A percentile compares a stretch with the other conserved stretches of the same genome.
Evolutionary conservation across 1,140 invertebrate genomes (phyloP).

Genomic region (Magallana angulata): DNA sequence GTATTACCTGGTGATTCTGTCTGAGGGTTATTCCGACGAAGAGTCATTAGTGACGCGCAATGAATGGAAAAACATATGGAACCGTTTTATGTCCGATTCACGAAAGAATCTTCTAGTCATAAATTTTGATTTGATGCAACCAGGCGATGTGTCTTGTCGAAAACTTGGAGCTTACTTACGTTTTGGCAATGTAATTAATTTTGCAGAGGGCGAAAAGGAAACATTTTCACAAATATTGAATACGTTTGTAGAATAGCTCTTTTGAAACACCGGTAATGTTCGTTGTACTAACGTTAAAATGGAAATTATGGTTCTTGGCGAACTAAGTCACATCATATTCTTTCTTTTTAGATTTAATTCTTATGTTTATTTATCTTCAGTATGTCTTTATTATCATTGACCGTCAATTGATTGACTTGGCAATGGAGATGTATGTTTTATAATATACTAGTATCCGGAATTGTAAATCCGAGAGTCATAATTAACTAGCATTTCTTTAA

Average conservation of each 20-base stretch:
- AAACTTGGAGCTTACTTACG: neutral
- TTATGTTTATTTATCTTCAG: too few relatives aligned
- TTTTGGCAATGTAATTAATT: slow-evolving; percentile 5
- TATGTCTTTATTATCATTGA: too few relatives aligned
- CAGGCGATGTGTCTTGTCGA: neutral
- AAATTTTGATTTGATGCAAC: neutral
- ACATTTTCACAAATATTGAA: neutral
- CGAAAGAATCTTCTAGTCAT: neutral
- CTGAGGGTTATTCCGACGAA: neutral
- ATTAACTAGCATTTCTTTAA: too few relatives aligned
- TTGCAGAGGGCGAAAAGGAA: neutral
- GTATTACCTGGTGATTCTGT: neutral
- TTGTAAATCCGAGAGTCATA: too few relatives aligned
- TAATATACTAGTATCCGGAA: too few relatives aligned
- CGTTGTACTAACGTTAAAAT: too few relatives aligned
- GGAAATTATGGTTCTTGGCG: too few relatives aligned
- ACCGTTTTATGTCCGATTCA: neutral
- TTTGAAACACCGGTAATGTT: too few relatives aligned
- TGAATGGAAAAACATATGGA: neutral
- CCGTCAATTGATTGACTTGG: too few relatives aligned
- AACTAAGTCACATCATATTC: too few relatives aligned
- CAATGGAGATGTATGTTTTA: too few relatives aligned
- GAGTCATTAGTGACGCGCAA: neutral
- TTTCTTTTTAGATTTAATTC: too few relatives aligned
- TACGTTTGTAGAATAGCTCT: neutral